Conservation (phyloP, 1,140 invertebrate genomes). For the Drosophila azteca region DNA sequence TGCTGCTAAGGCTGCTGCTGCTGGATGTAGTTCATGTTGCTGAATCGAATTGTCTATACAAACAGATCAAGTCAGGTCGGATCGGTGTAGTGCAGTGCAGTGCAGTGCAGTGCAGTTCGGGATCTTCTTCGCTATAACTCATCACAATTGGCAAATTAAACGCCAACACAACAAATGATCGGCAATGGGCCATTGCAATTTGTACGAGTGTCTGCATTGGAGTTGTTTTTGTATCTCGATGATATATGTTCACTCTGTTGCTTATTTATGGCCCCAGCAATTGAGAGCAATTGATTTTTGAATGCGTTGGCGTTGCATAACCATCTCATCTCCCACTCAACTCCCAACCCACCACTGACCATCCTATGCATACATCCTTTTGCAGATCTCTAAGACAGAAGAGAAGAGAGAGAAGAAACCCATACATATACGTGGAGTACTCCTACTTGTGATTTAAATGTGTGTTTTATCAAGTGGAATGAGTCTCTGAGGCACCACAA, state of each 20-base stretch:
- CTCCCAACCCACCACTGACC: conserved; percentile 16
- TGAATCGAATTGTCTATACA: conserved; percentile 57
- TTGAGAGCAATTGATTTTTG: conserved; percentile 81
- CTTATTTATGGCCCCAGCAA: conserved; percentile 76
- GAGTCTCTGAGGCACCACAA: conserved; percentile 49
- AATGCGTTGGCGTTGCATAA: conserved; percentile 76
- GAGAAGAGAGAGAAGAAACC: conserved; percentile 34
- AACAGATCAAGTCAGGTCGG: conserved; percentile 45
- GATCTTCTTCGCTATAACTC: conserved; percentile 61
- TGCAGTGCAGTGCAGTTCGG: conserved; percentile 34
- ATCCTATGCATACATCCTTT: conserved; percentile 38
- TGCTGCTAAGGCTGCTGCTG: conserved; percentile 29
- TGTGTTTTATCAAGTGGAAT: conserved; percentile 33
- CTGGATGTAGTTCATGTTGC: conserved; percentile 8
- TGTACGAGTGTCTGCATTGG: conserved; percentile 27
- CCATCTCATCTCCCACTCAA: conserved; percentile 22
- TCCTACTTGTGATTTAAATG: conserved; percentile 43
- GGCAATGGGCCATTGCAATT: conserved; percentile 67
- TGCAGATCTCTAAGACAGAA: conserved; percentile 39
- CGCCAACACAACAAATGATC: conserved; percentile 78
- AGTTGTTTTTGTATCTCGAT: conserved; percentile 27
- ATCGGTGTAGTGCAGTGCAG: conserved; percentile 1
- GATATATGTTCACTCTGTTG: conserved; percentile 70
- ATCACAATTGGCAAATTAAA: conserved; percentile 83
- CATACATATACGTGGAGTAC: conserved; percentile 27